These are phyloP conservation scores for Cranoglanis bouderius DNA, from an alignment of 2,113 vertebrate species.

Conservation along the genomic window DNA sequence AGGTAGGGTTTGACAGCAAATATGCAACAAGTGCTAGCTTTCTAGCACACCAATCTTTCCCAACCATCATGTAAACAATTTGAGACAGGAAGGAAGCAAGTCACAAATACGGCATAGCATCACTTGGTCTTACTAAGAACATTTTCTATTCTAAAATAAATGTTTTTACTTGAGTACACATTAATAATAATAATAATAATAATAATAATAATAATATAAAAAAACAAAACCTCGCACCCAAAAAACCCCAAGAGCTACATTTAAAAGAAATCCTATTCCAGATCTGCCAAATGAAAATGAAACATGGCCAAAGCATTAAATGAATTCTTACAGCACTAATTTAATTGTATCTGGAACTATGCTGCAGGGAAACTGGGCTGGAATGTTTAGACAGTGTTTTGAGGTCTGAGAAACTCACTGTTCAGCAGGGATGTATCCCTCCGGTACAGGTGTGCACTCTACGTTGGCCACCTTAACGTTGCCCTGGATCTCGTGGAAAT, in stretches of 20 bases:
- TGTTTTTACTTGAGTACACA: background rate
- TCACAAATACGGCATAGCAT: background rate
- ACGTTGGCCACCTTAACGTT: slow-evolving; percentile 93
- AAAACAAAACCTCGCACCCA: background rate
- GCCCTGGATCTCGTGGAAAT: slow-evolving; percentile 88
- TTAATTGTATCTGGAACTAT: background rate
- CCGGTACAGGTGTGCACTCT: slow-evolving; percentile 87
- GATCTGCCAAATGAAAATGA: background rate
- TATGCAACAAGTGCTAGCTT: background rate
- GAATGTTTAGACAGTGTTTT: background rate
- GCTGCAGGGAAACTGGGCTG: background rate
- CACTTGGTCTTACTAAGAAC: background rate
- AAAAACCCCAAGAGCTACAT: background rate
- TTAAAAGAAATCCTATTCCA: background rate
- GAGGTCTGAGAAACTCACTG: slow-evolving; percentile 81
- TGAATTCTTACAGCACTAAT: background rate
- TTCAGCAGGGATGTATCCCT: slow-evolving; percentile 95
- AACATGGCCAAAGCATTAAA: background rate
- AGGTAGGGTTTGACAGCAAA: background rate
- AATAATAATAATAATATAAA: background rate
- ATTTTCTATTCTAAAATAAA: background rate
- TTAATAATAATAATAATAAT: background rate
- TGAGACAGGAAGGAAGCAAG: background rate
- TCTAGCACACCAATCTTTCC: background rate
- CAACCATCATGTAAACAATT: background rate